Evolutionary conservation across 1,140 invertebrate species (phyloP).

Genomic region (Drosophila quadrilineata): DNA sequence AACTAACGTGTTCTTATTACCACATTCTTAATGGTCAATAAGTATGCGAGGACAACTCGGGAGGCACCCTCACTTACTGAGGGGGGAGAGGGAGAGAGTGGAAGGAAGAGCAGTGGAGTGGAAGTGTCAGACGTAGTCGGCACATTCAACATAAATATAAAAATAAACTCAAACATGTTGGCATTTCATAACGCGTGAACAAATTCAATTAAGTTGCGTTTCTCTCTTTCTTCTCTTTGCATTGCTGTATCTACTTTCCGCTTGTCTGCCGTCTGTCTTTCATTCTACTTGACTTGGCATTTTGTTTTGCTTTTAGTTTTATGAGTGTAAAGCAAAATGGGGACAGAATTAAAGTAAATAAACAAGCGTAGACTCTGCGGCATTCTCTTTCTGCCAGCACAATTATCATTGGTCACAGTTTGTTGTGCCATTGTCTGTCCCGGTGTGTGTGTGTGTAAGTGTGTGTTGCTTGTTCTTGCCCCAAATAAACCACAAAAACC

Average conservation of each 20-base stretch:
- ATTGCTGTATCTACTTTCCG: neutral
- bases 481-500: conserved; percentile 64
- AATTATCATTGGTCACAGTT: conserved; percentile 73
- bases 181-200: conserved; percentile 72
- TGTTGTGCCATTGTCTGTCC: conserved; percentile 40
- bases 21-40: conserved; percentile 26
- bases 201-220: conserved; percentile 70
- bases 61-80: no score
- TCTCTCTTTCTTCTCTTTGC: neutral
- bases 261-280: neutral
- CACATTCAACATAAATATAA: conserved; percentile 1
- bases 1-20: conserved; percentile 16
- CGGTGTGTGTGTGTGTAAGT: conserved; percentile 11
- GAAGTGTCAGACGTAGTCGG: conserved; percentile 38
- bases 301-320: conserved; percentile 51
- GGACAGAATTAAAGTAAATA: conserved; percentile 77
- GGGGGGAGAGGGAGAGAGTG: neutral
- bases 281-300: neutral
- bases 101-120: neutral
- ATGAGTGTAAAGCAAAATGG: conserved; percentile 48
- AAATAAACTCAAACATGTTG: conserved; percentile 39
- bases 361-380: conserved; percentile 43
- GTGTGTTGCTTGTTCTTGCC: conserved; percentile 34
- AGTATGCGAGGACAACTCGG: conserved; percentile 4
- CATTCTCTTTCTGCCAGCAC: conserved; percentile 31